Base-by-base conservation (phyloP, 2,888 invertebrate genomes). In the Julus scanicus region DNA sequence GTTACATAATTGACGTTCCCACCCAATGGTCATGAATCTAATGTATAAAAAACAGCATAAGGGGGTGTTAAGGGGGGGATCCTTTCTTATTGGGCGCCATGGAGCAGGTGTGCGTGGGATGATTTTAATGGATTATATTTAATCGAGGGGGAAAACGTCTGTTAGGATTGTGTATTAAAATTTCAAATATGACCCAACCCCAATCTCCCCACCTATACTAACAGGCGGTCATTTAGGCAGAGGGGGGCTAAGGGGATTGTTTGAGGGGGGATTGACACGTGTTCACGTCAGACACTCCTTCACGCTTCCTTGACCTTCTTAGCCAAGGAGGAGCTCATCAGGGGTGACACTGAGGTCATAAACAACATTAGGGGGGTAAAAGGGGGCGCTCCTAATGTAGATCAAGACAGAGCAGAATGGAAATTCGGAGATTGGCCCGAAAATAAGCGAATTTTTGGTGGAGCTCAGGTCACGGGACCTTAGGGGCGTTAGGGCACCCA, bases 61-160 rank as follows among this genome's bases (percentile, higher is more conserved):
- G 17, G 63, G 63, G 57, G 57, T 57, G 57, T 15, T 57, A 57
- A 17, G 44, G 44, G 44, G 63, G 63, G 17, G 17, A 63, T n/a
- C 63, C 63, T 20, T 17, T 63, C 17, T n/a, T 63, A n/a, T 63
- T n/a, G 63, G 63, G 63, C 63, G 17, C 63, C 63, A 37, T 5
- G 15, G 84, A 40, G 84, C 84, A 84, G 39, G 84, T 84, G 84
- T 84, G 84, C 84, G 84, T 84, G 44, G 84, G 84, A 84, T 84
- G 84, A 84, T 84, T 44, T 84, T 84, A 84, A 84, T 84, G 84
- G 84, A 84, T 39, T 84, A 84, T 84, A 84, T 84, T 84, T 84
- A 84, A 84, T 84, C 84, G 44, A 44, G 44, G n/a, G 84, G 44
- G 84, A 84, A 84, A 84, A 84, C 84, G 44, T 40, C 84, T 15